These are phyloP conservation scores for Hydropsyche betteni DNA, from an alignment of 2,888 invertebrate species.

Conservation along the genomic window DNA sequence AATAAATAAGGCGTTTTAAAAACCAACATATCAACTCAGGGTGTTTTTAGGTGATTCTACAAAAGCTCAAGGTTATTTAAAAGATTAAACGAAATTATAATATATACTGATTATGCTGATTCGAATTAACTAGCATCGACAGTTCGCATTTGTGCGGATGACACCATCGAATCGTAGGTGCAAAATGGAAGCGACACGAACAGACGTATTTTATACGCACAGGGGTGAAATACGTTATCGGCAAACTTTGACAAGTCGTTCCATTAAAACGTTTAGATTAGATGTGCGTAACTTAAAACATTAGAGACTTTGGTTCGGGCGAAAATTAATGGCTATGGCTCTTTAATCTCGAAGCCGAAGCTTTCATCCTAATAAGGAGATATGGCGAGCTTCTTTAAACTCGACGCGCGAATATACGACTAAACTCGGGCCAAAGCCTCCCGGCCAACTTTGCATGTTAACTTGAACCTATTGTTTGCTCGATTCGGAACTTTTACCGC, in stretches of 20 bases:
- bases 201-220: too few relatives aligned
- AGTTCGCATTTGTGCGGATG: too few relatives aligned
- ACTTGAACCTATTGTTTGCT: constrained; percentile 38
- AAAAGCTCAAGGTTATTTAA: too few relatives aligned
- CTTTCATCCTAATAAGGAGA: constrained; percentile 36
- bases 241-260: constrained; percentile 28
- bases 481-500: neutral
- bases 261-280: constrained; percentile 26
- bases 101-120: too few relatives aligned
- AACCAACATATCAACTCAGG: too few relatives aligned
- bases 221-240: constrained; percentile 9
- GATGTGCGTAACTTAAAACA: constrained; percentile 31
- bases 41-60: too few relatives aligned
- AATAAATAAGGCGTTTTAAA: too few relatives aligned
- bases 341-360: constrained; percentile 34
- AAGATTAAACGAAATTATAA: too few relatives aligned
- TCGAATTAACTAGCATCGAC: too few relatives aligned
- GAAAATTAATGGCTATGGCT: constrained; percentile 38
- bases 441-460: constrained; percentile 36
- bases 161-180: too few relatives aligned
- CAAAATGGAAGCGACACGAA: too few relatives aligned
- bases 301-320: constrained; percentile 28
- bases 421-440: constrained; percentile 32
- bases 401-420: neutral
- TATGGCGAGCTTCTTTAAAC: constrained; percentile 37